phyloP scores from a whole-genome alignment of 2,113 vertebrate genomes.

The Chamaetylas fuelleborni region DNA sequence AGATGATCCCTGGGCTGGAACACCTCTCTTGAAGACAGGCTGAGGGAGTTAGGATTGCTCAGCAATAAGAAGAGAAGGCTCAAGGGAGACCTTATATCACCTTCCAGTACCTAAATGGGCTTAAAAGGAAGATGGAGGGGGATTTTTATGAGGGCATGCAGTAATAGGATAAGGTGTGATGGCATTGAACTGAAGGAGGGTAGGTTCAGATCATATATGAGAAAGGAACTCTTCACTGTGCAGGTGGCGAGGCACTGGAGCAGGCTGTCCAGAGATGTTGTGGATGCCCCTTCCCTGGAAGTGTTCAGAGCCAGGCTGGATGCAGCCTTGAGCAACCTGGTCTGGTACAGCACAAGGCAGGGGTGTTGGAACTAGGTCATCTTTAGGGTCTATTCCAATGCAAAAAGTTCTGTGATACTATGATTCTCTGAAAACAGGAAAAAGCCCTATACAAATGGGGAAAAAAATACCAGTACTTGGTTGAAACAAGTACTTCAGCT shows the following conservation, averaged over 20 bases:
- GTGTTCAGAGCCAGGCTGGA: not conserved
- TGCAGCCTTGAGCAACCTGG: not conserved
- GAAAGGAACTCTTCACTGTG: not conserved
- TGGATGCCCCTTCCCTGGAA: not conserved
- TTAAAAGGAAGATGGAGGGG: not conserved
- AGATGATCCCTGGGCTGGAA: accelerated
- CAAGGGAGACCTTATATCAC: not conserved
- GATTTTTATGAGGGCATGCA: not conserved
- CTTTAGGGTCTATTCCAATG: not conserved
- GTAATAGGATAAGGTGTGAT: accelerated
- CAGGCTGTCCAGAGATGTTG: not conserved
- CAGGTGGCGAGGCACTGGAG: not conserved
- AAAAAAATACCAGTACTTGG: not conserved
- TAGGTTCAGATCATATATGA: not conserved
- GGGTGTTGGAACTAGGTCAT: not conserved
- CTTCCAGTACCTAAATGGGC: not conserved
- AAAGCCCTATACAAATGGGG: accelerated
- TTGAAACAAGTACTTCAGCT: not conserved
- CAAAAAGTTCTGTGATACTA: not conserved
- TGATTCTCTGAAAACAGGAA: not conserved
- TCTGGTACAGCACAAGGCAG: not conserved
- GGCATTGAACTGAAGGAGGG: not conserved
- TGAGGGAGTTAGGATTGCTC: not conserved
- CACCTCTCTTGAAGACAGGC: not conserved
- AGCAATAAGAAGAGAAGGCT: not conserved